Evolutionary conservation across 1,140 invertebrate genomes (phyloP).

Genomic region (Bombus confusus): DNA sequence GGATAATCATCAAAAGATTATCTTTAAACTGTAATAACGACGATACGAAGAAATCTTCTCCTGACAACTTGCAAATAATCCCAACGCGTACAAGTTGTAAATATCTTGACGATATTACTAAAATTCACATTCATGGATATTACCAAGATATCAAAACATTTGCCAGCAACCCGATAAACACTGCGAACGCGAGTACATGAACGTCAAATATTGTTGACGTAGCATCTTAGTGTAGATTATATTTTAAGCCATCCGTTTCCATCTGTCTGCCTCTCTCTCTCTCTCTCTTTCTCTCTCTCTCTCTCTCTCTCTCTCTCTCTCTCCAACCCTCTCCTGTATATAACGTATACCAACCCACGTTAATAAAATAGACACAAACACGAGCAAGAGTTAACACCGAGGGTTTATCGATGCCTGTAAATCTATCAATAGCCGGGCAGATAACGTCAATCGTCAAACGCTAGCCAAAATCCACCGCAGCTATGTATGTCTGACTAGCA

Average conservation of each 20-base stretch:
- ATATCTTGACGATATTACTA: too few relatives aligned
- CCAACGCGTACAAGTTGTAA: neutral
- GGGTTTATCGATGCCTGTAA: neutral
- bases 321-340: too few relatives aligned
- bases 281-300: too few relatives aligned
- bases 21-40: neutral
- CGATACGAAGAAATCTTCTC: too few relatives aligned
- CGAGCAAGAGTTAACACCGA: neutral
- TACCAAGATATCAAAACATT: constrained; percentile 16
- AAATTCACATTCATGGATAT: neutral
- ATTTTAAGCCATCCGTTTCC: neutral
- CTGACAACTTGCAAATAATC: neutral
- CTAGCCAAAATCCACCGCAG: neutral
- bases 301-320: too few relatives aligned
- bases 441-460: neutral
- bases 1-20: too few relatives aligned
- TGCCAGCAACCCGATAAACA: constrained; percentile 16
- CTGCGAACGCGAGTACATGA: neutral
- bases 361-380: neutral
- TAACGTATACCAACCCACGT: too few relatives aligned
- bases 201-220: neutral
- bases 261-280: too few relatives aligned
- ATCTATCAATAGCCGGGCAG: constrained; percentile 8
- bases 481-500: neutral
- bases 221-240: neutral